Percentiles rank a stretch among this genome's conserved stretches.
Conservation (phyloP, 1,140 invertebrate species). For the Leptonema lineaticorne region DNA sequence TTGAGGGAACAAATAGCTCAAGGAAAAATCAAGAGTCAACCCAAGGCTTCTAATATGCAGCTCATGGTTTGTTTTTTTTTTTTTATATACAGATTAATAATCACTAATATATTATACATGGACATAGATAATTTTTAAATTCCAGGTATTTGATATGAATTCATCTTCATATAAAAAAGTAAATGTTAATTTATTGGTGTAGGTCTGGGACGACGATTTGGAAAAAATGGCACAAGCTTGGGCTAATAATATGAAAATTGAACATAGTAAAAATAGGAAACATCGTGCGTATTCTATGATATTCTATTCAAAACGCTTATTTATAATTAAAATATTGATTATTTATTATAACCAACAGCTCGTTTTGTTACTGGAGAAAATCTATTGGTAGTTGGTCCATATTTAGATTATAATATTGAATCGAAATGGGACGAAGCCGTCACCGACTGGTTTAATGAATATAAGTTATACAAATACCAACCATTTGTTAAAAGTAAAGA, state of each 20-base stretch:
- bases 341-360: background rate
- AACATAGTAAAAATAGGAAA: constrained; percentile 3
- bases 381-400: background rate
- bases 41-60: constrained; percentile 36
- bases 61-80: constrained; percentile 25
- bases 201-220: constrained; percentile 7
- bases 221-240: constrained; percentile 15
- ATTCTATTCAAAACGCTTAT: background rate
- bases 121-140: background rate
- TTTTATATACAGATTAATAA: background rate
- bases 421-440: constrained; percentile 5
- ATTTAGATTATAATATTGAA: background rate
- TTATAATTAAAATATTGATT: background rate
- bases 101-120: too few relatives aligned
- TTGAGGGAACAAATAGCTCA: constrained; percentile 26
- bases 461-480: constrained; percentile 15
- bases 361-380: background rate
- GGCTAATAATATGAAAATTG: constrained; percentile 12
- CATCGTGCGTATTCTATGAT: constrained; percentile 1
- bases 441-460: constrained; percentile 4
- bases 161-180: background rate
- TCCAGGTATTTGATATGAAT: background rate
- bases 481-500: background rate
- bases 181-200: too few relatives aligned
- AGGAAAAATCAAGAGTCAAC: constrained; percentile 27